Base-by-base conservation (phyloP, 2,113 vertebrate species). In the Manacus vitellinus region DNA sequence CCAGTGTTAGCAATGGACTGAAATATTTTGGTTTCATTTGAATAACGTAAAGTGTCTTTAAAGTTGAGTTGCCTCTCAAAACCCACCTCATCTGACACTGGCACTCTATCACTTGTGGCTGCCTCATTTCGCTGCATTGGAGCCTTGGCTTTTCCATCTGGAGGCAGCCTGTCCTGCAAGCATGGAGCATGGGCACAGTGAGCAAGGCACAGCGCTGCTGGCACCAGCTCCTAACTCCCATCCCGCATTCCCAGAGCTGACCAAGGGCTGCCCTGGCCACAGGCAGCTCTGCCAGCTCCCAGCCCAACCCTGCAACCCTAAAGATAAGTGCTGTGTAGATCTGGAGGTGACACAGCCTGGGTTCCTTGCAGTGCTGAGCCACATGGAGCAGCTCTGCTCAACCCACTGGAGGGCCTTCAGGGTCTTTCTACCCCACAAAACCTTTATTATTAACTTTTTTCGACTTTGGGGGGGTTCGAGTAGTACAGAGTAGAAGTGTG, bases 151-250 rank as follows among this genome's bases (percentile, higher is more conserved):
- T 82, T 67, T 62, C 76, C 47, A 19, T 16, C 43, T 54, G 76
- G 18, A 52, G 33, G 35, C 49, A 85, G 39, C 44, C 25, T 0
- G 0, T 55, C 44, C 87, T 24, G 24, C 54, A 55, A 18, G 9
- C 0, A 0, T 54, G 49, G n/a, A 15, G n/a, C 20, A 1, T 2
- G 52, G 77, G 67, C 52, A 39, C 30, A 14, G 46, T 0, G 39
- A 51, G 44, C 14, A 12, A 18, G 27, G 77, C 52, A 43, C 4
- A 6, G 67, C 0, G 0, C 52, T 62, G 41, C 74, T 67, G 41
- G 31, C 33, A 52, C 19, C 17, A 54, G 31, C 52, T 63, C 35
- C 28, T 30, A 2, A 33, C 18, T 19, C 35, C n/a, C 21, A 23
- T 22, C 16, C 7, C 0, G 0, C 1, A 2, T 41, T 55, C 55